phyloP scores from a whole-genome alignment of 1,140 invertebrate genomes.

The Aphis craccivora region DNA sequence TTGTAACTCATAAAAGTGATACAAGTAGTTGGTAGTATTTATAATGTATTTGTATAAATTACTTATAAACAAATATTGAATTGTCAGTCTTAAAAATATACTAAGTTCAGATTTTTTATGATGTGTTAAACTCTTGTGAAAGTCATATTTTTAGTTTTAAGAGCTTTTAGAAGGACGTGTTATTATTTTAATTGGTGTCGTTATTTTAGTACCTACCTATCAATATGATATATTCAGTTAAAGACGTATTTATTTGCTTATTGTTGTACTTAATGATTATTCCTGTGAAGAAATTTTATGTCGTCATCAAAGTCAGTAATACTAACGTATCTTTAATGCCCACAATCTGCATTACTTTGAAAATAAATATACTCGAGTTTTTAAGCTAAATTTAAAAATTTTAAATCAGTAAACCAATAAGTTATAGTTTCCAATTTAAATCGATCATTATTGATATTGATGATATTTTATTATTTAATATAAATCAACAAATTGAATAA shows the following conservation, averaged over 20 bases:
- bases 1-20: not conserved
- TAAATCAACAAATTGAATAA: not conserved
- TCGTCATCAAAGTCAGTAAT: not conserved
- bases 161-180: constrained; percentile 3
- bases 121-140: not conserved
- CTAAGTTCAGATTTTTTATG: not conserved
- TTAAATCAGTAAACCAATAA: not conserved
- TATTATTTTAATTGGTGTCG: not conserved
- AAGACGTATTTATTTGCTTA: not conserved
- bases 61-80: not conserved
- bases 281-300: not conserved
- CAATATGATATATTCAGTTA: not conserved
- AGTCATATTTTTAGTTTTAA: not conserved
- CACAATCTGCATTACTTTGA: not conserved
- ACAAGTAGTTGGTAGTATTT: not conserved
- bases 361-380: not conserved
- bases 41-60: not conserved
- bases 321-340: not conserved
- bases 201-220: not conserved
- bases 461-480: not conserved
- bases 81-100: not conserved
- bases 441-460: not conserved
- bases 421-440: not conserved
- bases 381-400: no score
- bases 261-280: not conserved